Base-by-base conservation (phyloP, 1,140 invertebrate species). In the Leptinotarsa lineolata region DNA sequence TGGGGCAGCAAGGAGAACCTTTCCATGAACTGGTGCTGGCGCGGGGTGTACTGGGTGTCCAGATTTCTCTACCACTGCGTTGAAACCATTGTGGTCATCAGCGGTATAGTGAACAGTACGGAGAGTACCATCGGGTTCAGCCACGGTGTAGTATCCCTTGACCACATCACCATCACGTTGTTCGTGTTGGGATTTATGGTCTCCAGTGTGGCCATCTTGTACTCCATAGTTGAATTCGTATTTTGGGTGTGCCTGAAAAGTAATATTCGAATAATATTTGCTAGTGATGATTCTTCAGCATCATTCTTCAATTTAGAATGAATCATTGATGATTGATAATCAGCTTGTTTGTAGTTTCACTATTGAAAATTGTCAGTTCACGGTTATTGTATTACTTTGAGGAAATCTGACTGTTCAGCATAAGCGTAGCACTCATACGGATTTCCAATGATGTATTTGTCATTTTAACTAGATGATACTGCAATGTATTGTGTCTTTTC, bases 41-140 rank as follows among this genome's bases (percentile, higher is more conserved):
- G 61, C 61, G 0, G 72, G 72, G 22, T 73, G 72, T 3, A 70
- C 67, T 44, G 72, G 67, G 44, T 74, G 68, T 63, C 76, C 76
- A 21, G 74, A 58, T 54, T 80, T 80, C 66, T 80, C 81, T 63
- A 86, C 84, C 18, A 84, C 82, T 46, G 68, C 68, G 46, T 70
- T 70, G 46, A 70, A 70, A 60, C 68, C 68, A 39, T 70, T 70
- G 68, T 70, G 85, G 3, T 87, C 85, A 81, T 89, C 88, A 39
- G 88, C 88, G 5, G 89, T 90, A 82, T 92, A 91, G 77, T 90
- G 88, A 0, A 91, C 90, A 24, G 88, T 88, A 72, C 90, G 86
- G 69, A 88, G 87, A 70, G 87, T 84, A 90, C 64, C 87, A 86
- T 72, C 90, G 87, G 90, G 88, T 74, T 91, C 90, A 22, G 89